Conservation (phyloP, 1,140 invertebrate genomes). For the Leptinotarsa lineolata region DNA sequence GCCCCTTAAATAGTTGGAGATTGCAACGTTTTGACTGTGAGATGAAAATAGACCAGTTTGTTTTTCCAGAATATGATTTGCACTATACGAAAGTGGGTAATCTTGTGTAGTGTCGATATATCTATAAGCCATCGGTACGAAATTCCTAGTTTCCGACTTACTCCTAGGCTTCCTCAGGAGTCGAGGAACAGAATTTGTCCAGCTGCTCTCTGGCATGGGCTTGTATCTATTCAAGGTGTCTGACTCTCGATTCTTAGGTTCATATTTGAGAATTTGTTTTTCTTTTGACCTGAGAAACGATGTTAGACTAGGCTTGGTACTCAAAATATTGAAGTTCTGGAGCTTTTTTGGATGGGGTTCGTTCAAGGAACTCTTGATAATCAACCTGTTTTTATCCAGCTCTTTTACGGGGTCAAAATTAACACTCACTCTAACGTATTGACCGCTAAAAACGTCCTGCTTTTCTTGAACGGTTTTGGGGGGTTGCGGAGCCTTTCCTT, state of each 20-base stretch:
- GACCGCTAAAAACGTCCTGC: constrained; percentile 47
- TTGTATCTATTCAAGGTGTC: constrained; percentile 29
- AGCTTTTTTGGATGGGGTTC: constrained; percentile 44
- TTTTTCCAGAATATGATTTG: constrained; percentile 15
- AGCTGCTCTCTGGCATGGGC: constrained; percentile 30
- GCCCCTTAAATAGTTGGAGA: constrained; percentile 18
- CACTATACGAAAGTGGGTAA: constrained; percentile 34
- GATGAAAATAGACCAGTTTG: constrained; percentile 6
- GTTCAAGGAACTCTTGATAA: constrained; percentile 42
- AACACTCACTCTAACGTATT: constrained; percentile 51
- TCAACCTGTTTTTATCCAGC: constrained; percentile 34
- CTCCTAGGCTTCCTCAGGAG: constrained; percentile 47
- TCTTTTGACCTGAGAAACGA: constrained; percentile 34
- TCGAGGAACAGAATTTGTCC: constrained; percentile 52
- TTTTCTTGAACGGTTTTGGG: constrained; percentile 26
- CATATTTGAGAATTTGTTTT: constrained; percentile 24
- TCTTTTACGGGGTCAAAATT: constrained; percentile 35
- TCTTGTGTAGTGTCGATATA: constrained; percentile 51
- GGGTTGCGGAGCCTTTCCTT: constrained; percentile 40
- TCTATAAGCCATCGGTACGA: constrained; percentile 53
- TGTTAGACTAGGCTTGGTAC: constrained; percentile 35
- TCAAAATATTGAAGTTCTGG: constrained; percentile 38
- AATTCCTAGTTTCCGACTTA: constrained; percentile 47
- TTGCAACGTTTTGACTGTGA: constrained; percentile 22
- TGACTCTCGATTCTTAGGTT: constrained; percentile 27